Evolutionary conservation across 2,797 vertebrate genomes (phyloP).

Genomic region (Pipistrellus pipistrellus): DNA sequence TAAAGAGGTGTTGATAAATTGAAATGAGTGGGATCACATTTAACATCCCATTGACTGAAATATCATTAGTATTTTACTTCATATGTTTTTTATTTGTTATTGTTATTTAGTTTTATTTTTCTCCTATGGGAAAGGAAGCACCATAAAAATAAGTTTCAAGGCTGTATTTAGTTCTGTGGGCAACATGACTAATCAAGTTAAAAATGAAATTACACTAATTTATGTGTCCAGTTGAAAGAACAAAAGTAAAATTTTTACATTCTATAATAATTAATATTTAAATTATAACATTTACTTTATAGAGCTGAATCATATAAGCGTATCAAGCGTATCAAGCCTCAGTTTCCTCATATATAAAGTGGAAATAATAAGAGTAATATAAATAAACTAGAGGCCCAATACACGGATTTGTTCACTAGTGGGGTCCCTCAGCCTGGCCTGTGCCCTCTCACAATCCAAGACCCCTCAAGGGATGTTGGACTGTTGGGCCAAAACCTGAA

Average conservation of each 20-base stretch:
- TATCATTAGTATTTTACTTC: conserved; percentile 62
- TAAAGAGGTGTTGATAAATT: conserved; percentile 54
- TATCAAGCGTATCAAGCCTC: not conserved
- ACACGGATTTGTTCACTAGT: too few species aligned
- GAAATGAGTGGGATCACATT: conserved; percentile 37
- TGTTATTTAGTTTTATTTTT: conserved; percentile 37
- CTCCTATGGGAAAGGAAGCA: conserved; percentile 50
- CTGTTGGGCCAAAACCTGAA: too few species aligned
- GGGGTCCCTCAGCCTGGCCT: too few species aligned
- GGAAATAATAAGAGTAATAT: conserved; percentile 38
- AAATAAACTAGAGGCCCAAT: not conserved
- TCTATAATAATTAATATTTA: conserved; percentile 22
- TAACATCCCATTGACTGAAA: conserved; percentile 53
- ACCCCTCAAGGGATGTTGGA: too few species aligned
- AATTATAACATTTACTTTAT: not conserved
- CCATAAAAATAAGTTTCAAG: conserved; percentile 57
- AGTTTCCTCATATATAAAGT: conserved; percentile 28
- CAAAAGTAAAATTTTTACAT: conserved; percentile 29
- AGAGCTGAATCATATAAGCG: not conserved
- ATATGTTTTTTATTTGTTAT: not conserved
- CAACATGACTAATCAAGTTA: conserved; percentile 30
- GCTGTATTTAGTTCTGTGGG: not conserved
- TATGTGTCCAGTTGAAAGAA: not conserved
- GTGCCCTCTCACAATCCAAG: too few species aligned
- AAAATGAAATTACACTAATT: not conserved